Percentiles rank a stretch among this genome's conserved stretches.
Conservation (phyloP, 2,797 vertebrate species). For the Pseudochaenichthys georgianus region DNA sequence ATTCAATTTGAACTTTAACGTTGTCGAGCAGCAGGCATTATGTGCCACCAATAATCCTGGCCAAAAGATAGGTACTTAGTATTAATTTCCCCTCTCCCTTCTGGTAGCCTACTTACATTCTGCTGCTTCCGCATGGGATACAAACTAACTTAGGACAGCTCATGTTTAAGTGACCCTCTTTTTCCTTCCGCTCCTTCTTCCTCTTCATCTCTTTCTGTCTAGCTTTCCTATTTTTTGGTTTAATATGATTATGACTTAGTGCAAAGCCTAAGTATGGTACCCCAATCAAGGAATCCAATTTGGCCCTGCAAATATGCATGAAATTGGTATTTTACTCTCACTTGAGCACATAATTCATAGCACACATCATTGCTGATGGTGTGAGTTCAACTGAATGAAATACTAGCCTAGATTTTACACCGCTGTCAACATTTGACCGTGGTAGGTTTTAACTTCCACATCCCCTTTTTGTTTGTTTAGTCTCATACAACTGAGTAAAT, state of each 20-base stretch:
- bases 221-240: constrained; percentile 47
- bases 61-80: no score
- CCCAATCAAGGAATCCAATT: constrained; percentile 72
- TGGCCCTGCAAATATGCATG: constrained; percentile 66
- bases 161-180: constrained; percentile 8
- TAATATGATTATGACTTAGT: constrained; percentile 59
- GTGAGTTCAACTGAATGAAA: constrained; percentile 17
- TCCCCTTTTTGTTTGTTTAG: constrained; percentile 1
- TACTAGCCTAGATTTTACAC: constrained; percentile 14
- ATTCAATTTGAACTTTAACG: background rate
- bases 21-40: no score
- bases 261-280: constrained; percentile 33
- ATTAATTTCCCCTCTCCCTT: background rate
- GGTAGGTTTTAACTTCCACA: constrained; percentile 5
- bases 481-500: constrained; percentile 30
- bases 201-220: constrained; percentile 6
- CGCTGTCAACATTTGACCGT: constrained; percentile 8
- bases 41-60: background rate
- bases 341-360: constrained; percentile 25
- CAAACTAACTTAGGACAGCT: constrained; percentile 22
- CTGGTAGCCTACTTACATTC: background rate
- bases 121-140: background rate
- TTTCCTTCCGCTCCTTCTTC: background rate
- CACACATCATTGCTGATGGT: constrained; percentile 22
- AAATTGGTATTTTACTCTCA: constrained; percentile 72